Percentiles rank a stretch among this genome's conserved stretches.
Conservation (phyloP, 2,888 invertebrate species). For the Nasonia oneida region DNA sequence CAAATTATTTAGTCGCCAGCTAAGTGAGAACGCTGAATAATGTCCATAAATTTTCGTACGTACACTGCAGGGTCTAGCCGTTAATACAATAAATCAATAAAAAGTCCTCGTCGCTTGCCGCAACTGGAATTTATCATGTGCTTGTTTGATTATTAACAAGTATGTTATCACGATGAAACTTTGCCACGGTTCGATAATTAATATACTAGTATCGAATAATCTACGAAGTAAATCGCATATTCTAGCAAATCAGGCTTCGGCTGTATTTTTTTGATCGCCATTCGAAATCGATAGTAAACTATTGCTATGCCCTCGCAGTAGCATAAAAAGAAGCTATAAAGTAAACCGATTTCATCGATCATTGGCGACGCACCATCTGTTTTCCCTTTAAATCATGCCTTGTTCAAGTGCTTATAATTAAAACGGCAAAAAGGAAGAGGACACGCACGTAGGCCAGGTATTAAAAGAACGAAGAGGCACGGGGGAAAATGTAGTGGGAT, state of each 20-base stretch:
- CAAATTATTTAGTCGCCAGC: conserved; percentile 36
- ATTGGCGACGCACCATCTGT: background rate
- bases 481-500: conserved; percentile 4
- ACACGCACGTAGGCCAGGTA: background rate
- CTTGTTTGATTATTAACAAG: background rate
- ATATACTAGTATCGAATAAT: background rate
- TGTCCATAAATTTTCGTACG: conserved; percentile 33
- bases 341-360: background rate
- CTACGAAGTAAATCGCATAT: background rate
- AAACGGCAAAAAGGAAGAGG: background rate
- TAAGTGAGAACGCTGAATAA: conserved; percentile 28
- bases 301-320: background rate
- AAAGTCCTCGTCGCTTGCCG: background rate
- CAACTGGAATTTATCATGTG: conserved; percentile 21
- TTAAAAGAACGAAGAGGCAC: background rate
- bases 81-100: conserved; percentile 23
- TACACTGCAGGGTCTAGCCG: background rate
- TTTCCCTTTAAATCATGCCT: background rate
- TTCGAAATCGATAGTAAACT: background rate
- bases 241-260: background rate
- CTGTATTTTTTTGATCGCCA: background rate
- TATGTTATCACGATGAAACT: background rate
- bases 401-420: background rate
- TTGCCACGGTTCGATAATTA: background rate
- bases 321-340: background rate